Base-by-base conservation (phyloP, 2,797 vertebrate genomes). In the Anolis apletophallus region DNA sequence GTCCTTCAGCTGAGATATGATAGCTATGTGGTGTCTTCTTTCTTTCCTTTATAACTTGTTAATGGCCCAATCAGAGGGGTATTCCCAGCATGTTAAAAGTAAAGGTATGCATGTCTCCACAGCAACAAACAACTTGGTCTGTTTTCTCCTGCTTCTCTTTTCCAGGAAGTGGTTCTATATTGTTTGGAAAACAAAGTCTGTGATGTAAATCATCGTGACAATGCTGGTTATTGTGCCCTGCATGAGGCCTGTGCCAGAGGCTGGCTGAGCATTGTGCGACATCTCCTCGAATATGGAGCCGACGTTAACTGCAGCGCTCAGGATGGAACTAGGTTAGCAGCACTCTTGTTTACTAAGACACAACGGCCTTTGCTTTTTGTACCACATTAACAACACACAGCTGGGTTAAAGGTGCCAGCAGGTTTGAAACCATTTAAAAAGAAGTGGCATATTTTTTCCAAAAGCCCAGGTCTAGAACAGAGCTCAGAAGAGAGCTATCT, bases 271-370 rank as follows among this genome's bases (percentile, higher is more conserved):
- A 99, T 99, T 21, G 99, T 98, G 68, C 97, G 98, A 83, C 98
- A 99, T 94, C 98, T 99, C 94, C 97, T 99, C 9, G 98, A 99
- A 92, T 98, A 99, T 12, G 98, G 98, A 3, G 99, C 98, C 0
- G 98, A 99, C 88, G 99, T 99, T 87, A 99, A 99, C 97, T 99
- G 99, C 96, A 99, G 98, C 0, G 98, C 98, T 0, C 98, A 98
- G 96, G 98, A 99, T 80, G 98, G 98, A 93, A 99, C 98, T 94
- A 98, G 98, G 98, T 99, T 12, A 94, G 95, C 81, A 34, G 72
- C 85, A 23, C 59, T 77, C 36, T n/a, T 54, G 6, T 14, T 82
- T 82, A 82, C 57, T 68, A 75, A 67, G 54, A 74, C 59, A 50
- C 78, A 81, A 79, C 29, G 10, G 17, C 50, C 50, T 75, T 1